Conservation (phyloP, 2,113 vertebrate species). For the Planiliza haematocheilus region DNA sequence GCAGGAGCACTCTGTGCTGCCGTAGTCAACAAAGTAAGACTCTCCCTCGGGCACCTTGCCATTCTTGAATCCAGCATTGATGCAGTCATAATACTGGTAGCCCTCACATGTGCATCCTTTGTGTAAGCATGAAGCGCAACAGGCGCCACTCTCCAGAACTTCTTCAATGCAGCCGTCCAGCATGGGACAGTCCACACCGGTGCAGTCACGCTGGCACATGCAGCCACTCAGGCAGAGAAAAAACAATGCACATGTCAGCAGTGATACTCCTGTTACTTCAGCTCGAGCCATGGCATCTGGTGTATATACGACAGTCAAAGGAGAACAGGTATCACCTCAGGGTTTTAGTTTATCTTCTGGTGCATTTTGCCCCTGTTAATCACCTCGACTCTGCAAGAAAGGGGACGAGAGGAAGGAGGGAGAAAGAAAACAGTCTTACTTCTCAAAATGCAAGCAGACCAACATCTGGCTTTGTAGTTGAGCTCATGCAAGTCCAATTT, state of each 20-base stretch:
- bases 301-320: conserved; percentile 22
- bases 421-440: conserved; percentile 68
- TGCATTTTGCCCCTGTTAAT: conserved; percentile 44
- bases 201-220: conserved; percentile 86
- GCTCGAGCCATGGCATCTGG: conserved; percentile 70
- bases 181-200: conserved; percentile 84
- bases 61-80: conserved; percentile 89
- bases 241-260: conserved; percentile 61
- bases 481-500: conserved; percentile 52
- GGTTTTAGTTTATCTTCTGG: conserved; percentile 43
- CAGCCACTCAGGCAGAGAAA: conserved; percentile 61
- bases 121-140: conserved; percentile 89
- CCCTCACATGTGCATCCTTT: conserved; percentile 93
- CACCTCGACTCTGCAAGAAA: conserved; percentile 61
- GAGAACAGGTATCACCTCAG: conserved; percentile 19
- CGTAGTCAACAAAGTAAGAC: conserved; percentile 96
- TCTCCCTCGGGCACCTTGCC: conserved; percentile 93
- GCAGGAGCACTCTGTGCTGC: conserved; percentile 95
- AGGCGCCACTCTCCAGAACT: conserved; percentile 84
- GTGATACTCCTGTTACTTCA: conserved; percentile 59
- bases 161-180: conserved; percentile 92
- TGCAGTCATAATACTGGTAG: conserved; percentile 96
- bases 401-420: conserved; percentile 6
- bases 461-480: conserved; percentile 82
- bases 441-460: conserved; percentile 77